Conservation (phyloP, 2,797 vertebrate species). For the Cheirogaleus major region DNA sequence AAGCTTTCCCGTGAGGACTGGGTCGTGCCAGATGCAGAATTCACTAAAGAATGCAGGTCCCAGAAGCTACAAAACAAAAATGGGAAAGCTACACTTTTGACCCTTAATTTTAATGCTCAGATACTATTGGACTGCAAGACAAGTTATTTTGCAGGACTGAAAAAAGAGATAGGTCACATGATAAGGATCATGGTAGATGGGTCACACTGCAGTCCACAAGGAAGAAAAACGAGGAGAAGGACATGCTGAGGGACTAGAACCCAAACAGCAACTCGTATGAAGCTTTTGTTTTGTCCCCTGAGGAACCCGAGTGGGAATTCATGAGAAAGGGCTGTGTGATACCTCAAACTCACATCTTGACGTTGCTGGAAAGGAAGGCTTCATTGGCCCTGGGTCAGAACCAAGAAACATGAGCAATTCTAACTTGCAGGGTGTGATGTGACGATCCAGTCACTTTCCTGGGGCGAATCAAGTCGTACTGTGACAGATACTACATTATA, state of each 20-base stretch:
- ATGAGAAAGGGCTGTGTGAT: conserved; percentile 40
- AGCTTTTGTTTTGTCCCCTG: not conserved
- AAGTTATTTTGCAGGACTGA: not conserved
- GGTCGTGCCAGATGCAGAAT: not conserved
- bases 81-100: not conserved
- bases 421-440: conserved; percentile 73
- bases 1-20: not conserved
- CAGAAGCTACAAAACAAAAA: not conserved
- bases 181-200: not conserved
- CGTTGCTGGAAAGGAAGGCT: conserved; percentile 51
- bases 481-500: conserved; percentile 64
- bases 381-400: conserved; percentile 62
- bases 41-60: not conserved
- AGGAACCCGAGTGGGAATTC: conserved; percentile 1
- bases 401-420: conserved; percentile 67
- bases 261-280: not conserved
- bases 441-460: conserved; percentile 69
- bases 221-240: conserved; percentile 55
- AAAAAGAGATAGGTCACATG: not conserved
- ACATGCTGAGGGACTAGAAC: not conserved
- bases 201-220: not conserved
- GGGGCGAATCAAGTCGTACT: conserved; percentile 60
- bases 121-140: not conserved
- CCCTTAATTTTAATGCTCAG: not conserved
- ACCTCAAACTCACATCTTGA: conserved; percentile 51